A percentile compares a stretch with the other conserved stretches of the same genome.
These are phyloP conservation scores for Lasaia peninsularis DNA, from an alignment of 1,140 invertebrate genomes.

Conservation along the genomic window DNA sequence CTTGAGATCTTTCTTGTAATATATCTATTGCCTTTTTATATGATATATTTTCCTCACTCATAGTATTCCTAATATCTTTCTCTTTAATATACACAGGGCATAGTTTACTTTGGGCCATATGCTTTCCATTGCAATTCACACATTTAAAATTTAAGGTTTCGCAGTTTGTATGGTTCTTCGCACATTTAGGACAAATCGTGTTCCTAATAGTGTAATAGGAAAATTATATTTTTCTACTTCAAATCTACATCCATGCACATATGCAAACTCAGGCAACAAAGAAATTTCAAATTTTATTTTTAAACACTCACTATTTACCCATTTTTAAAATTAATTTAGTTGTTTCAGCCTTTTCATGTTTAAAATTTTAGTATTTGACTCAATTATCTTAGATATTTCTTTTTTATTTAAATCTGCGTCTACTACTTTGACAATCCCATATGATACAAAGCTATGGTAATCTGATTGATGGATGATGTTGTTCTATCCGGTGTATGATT, in stretches of 20 bases:
- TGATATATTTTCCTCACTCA: conserved; percentile 19
- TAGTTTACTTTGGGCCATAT: conserved; percentile 25
- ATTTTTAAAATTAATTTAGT: not conserved
- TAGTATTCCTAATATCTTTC: conserved; percentile 26
- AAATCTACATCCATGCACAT: conserved; percentile 15
- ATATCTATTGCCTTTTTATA: conserved; percentile 18
- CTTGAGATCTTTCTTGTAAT: not conserved
- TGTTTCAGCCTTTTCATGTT: conserved; percentile 7
- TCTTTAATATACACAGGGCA: conserved; percentile 30
- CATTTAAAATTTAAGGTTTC: conserved; percentile 17
- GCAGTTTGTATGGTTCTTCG: conserved; percentile 25
- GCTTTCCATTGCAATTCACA: conserved; percentile 27
- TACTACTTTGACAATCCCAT: not conserved
- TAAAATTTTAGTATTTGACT: not conserved
- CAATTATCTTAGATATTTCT: not conserved
- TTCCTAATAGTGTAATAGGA: conserved; percentile 25
- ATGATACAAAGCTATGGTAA: not conserved
- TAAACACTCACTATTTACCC: not conserved
- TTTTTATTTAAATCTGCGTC: not conserved
- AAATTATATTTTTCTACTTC: conserved; percentile 24
- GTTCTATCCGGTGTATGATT: no score
- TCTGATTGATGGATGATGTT: no score
- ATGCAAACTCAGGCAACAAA: not conserved
- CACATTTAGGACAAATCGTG: conserved; percentile 31
- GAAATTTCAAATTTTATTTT: conserved; percentile 9